These are phyloP conservation scores for Drosophila pectinifera DNA, from an alignment of 1,140 invertebrate species.

Conservation along the genomic window DNA sequence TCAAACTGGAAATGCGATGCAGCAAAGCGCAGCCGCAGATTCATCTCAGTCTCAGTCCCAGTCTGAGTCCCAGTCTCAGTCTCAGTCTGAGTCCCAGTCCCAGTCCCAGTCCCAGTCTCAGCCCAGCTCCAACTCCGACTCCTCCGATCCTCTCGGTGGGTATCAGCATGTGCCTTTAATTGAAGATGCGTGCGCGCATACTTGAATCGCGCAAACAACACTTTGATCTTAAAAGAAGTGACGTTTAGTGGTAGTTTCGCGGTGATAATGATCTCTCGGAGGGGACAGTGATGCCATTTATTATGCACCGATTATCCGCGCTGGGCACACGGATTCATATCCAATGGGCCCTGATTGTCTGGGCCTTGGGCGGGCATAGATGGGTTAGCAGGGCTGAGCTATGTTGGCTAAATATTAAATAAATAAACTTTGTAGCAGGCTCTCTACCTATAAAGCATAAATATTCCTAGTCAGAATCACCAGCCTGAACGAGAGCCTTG, in stretches of 20 bases:
- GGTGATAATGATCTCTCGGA: slow-evolving; percentile 81
- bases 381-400: too few species aligned
- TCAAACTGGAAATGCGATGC: slow-evolving; percentile 65
- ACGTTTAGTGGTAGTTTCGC: slow-evolving; percentile 84
- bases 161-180: slow-evolving; percentile 77
- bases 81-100: too few species aligned
- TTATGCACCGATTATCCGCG: slow-evolving; percentile 70
- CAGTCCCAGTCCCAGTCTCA: too few species aligned
- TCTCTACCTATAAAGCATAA: too few species aligned
- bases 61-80: too few species aligned
- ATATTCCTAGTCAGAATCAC: too few species aligned
- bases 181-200: slow-evolving; percentile 83
- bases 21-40: slow-evolving; percentile 31
- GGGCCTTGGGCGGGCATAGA: too few species aligned
- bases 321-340: neutral
- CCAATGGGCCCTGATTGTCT: neutral
- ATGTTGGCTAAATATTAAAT: too few species aligned
- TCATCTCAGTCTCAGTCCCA: too few species aligned
- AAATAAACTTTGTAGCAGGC: too few species aligned
- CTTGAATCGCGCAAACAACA: slow-evolving; percentile 80
- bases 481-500: too few species aligned
- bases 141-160: slow-evolving; percentile 2
- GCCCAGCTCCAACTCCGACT: slow-evolving; percentile 2
- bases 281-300: slow-evolving; percentile 83
- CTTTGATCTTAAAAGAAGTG: slow-evolving; percentile 85